These are phyloP conservation scores for Sepioteuthis lessoniana DNA, from an alignment of 2,888 invertebrate genomes.

Conservation along the genomic window DNA sequence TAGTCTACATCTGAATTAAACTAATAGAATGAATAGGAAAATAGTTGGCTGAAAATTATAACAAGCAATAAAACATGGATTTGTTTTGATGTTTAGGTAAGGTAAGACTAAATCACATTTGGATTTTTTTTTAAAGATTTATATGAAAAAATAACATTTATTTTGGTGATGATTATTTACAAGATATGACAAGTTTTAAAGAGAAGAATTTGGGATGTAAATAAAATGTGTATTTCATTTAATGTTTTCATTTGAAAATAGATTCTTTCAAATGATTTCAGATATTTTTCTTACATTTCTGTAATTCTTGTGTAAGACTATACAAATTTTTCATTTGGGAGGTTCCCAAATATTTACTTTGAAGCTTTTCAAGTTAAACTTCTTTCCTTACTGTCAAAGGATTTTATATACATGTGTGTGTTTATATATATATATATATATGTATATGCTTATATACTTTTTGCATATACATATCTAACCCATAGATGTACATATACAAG, in stretches of 20 bases:
- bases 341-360: slow-evolving; percentile 10
- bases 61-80: no score
- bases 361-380: not conserved
- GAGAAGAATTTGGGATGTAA: not conserved
- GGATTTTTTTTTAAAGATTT: no score
- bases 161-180: not conserved
- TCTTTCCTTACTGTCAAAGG: not conserved
- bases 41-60: not conserved
- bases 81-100: no score
- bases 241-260: not conserved
- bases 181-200: not conserved
- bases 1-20: not conserved
- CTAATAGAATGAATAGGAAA: not conserved
- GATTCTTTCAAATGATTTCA: not conserved
- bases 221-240: not conserved
- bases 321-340: not conserved
- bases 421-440: not conserved
- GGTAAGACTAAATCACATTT: no score
- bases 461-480: not conserved
- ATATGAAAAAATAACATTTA: not conserved
- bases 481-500: not conserved
- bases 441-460: not conserved
- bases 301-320: not conserved
- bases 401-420: no score
- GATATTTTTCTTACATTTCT: not conserved